Evolutionary conservation across 2,113 vertebrate genomes (phyloP).

Genomic region (Tor tambroides): DNA sequence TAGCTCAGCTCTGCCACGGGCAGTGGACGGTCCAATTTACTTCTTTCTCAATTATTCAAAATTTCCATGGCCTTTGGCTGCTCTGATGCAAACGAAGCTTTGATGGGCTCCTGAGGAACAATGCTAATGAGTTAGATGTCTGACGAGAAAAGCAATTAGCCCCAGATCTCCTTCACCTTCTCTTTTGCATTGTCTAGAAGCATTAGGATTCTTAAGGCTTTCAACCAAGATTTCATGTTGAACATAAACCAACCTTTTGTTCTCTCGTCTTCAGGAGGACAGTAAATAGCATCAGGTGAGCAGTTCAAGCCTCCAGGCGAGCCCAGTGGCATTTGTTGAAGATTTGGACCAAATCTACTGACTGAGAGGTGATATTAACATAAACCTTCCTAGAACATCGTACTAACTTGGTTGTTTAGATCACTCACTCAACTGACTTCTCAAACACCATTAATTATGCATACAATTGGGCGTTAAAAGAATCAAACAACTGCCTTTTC

Average conservation of each 20-base stretch:
- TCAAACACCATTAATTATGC: neutral
- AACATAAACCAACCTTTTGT: slow-evolving; percentile 1
- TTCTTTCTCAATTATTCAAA: slow-evolving; percentile 77
- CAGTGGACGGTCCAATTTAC: slow-evolving; percentile 76
- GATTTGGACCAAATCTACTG: slow-evolving; percentile 59
- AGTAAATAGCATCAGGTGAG: slow-evolving; percentile 69
- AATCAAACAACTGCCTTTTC: neutral
- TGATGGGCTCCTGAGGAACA: slow-evolving; percentile 78
- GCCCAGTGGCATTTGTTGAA: slow-evolving; percentile 68
- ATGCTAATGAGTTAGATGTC: slow-evolving; percentile 75
- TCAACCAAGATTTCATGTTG: neutral
- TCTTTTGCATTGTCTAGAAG: neutral
- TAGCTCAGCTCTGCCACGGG: slow-evolving; percentile 68
- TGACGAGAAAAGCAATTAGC: slow-evolving; percentile 76
- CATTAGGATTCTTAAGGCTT: neutral
- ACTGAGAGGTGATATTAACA: slow-evolving; percentile 56
- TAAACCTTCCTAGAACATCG: neutral
- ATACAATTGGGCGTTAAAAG: neutral
- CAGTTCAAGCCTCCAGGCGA: slow-evolving; percentile 58
- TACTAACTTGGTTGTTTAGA: neutral
- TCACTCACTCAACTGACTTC: neutral
- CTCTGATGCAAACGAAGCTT: slow-evolving; percentile 71
- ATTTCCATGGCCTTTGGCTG: slow-evolving; percentile 76
- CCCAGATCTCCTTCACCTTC: slow-evolving; percentile 18
- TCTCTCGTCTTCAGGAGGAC: neutral